Base-by-base conservation (phyloP, 2,113 vertebrate species). In the Polypterus senegalus region DNA sequence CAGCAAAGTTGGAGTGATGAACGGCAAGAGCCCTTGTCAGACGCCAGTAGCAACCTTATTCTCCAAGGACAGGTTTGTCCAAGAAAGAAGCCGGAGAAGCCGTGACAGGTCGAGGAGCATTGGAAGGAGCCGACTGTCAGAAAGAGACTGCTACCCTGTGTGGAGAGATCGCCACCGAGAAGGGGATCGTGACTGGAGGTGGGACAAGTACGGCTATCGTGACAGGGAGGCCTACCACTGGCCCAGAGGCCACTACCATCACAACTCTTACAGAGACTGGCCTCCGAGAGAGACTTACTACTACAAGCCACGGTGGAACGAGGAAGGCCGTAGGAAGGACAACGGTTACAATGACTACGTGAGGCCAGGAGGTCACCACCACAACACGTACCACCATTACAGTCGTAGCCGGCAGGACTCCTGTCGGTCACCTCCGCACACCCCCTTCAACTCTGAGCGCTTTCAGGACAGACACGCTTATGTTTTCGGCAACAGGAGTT, bases 131-230 rank as follows among this genome's bases (percentile, higher is more conserved):
- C 76, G 85, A 71, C 57, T 68, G 61, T 74, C 69, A 49, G 46
- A 70, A 47, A 61, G 62, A 10, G 55, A 66, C 44, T 46, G 75
- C 48, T 71, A 74, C 63, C 75, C 0, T 77, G 82, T 64, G 80
- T 77, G 1, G 86, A 90, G 4, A 82, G 78, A 3, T 74, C 77
- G 3, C 80, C 87, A 90, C 3, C 65, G 67, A 3, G 10, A 54
- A 4, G 56, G 75, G 0, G 86, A 90, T 1, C 61, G 62, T 0
- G 63, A 74, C 1, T 64, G 82, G 5, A 74, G 71, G 62, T 78
- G 87, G 80, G 79, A 83, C 4, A 76, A 68, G 0, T 78, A 84
- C 65, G 65, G 80, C 10, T 76, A 88, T 58, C 80, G 85, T 0
- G 71, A 80, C 62, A 77, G 79, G 71, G 73, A 77, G 59, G 68